Base-by-base conservation (phyloP, 2,888 invertebrate genomes). In the Agrochola lota region DNA sequence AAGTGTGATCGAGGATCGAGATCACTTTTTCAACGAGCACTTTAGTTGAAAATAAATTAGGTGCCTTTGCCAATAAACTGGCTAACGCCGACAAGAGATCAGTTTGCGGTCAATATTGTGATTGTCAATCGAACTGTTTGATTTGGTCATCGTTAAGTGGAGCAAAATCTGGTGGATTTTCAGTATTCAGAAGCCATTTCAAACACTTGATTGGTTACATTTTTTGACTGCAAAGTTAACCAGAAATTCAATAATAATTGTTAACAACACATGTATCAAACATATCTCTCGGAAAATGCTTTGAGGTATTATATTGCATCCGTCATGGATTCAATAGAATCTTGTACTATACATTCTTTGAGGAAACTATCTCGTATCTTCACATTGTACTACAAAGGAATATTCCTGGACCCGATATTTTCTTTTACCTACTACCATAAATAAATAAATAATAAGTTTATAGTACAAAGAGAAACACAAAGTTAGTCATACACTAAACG, bases 61-160 rank as follows among this genome's bases (percentile, higher is more conserved):
- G 43, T 57, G 66, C 68, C 49, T 72, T 67, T 63, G 46, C 67
- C 62, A 68, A 81, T 84, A 84, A 79, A 78, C 71, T 74, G 59
- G 70, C 68, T 70, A 80, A 75, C 69, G 66, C 55, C 35, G 74
- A 71, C 74, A 75, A 81, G 74, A 79, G 77, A 83, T 85, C 79
- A 80, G 75, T 79, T 81, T 75, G 74, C 76, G n/a, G n/a, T n/a
- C 78, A 79, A 87, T 82, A 72, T 80, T 78, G 76, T 78, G 81
- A 83, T 80, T 86, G 83, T 83, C 79, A 85, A 78, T 78, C 59
- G 69, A 85, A 77, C 77, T 83, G 81, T 86, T 87, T 80, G 78
- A 70, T 69, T 83, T 81, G 71, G 74, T 82, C 71, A 87, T 84
- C 76, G 71, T 80, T 74, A 72, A 73, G 70, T 66, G 63, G 67